Evolutionary conservation across 2,888 invertebrate genomes (phyloP), one percentile per base, ranked within the genome.

Genomic region (Frankliniella fusca): DNA sequence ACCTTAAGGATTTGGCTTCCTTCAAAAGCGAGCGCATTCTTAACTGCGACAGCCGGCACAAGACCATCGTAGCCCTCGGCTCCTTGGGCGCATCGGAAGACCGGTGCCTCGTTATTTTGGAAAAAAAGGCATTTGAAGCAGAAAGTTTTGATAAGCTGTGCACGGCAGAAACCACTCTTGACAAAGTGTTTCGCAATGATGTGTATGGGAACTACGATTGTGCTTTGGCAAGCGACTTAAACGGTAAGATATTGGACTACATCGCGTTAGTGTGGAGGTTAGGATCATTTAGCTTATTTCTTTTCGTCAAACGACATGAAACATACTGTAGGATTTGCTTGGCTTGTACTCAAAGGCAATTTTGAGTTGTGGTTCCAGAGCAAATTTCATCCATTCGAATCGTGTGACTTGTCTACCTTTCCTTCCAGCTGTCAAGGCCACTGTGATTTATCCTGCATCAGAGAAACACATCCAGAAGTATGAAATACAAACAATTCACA

Each of bases 361-460:
- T 38, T 3, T 3, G 5, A 38, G 2, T 38, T 38, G 38, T 38
- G 38, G 38, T 38, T 5, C 38, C 38, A 38, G 3, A 38, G 5
- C 38, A 38, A 38, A 38, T 38, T 38, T 38, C 38, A 38, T 38
- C 5, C 38, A 38, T 38, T 38, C 38, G n/a, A 38, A 38, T 38
- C 38, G 81, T 49, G 82, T 38, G 38, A 3, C 38, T 5, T 5
- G 3, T 38, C 38, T 38, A 2, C 5, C 38, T 38, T 80, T 82
- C 82, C 48, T 90, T 90, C 15, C 88, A 97, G 97, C 92, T 85
- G 90, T 98, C 7, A 97, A 97, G 87, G 92, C 95, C 0, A 96
- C 95, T 12, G 90, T 99, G 48, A 95, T 99, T 84, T 95, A 94
- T 88, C 99, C 99, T 3, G 98, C 98, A 0, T 96, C 97, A 49